Conservation (phyloP, 2,113 vertebrate species). For the Montifringilla adamsi region DNA sequence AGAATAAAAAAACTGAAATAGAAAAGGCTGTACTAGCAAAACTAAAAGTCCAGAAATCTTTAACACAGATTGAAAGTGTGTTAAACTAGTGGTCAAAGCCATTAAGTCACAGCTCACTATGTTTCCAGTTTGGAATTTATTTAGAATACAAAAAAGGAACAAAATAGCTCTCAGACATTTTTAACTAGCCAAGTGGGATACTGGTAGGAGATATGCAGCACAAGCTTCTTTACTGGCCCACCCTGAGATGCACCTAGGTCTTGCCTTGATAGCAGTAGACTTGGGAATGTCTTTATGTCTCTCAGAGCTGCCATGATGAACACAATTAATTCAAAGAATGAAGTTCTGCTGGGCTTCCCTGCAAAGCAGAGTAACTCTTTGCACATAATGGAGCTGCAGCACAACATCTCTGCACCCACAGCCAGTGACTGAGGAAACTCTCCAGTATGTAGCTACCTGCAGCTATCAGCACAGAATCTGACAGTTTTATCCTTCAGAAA, state of each 20-base stretch:
- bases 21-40: neutral
- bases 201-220: neutral
- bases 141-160: neutral
- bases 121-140: neutral
- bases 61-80: neutral
- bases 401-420: neutral
- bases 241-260: neutral
- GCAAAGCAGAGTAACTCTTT: neutral
- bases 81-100: neutral
- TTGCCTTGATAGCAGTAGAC: neutral
- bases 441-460: neutral
- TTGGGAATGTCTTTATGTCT: neutral
- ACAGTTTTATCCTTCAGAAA: neutral
- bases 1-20: neutral
- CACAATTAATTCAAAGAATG: neutral
- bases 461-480: neutral
- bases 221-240: neutral
- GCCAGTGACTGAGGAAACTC: neutral
- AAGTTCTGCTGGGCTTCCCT: neutral
- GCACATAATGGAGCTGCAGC: neutral
- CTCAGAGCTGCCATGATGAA: neutral
- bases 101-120: neutral
- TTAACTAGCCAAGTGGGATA: neutral
- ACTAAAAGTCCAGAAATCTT: neutral
- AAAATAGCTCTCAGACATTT: neutral